phyloP scores from a whole-genome alignment of 35 echinoderm and acorn worm genomes.

The Strongylocentrotus purpuratus region DNA sequence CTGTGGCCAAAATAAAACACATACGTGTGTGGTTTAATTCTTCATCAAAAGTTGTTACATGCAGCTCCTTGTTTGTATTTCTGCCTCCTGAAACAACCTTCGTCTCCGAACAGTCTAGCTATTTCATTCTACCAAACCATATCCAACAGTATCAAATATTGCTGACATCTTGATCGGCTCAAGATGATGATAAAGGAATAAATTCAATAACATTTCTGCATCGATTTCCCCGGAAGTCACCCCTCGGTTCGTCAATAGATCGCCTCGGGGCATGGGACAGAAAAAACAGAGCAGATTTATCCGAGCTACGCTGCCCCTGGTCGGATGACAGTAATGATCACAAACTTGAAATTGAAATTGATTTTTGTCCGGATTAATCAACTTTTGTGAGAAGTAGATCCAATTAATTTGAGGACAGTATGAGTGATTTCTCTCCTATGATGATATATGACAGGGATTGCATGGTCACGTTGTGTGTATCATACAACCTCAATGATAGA shows the following conservation, averaged over 20 bases:
- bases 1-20: too few relatives aligned
- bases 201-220: not conserved
- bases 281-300: conserved; percentile 5
- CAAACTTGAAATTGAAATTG: conserved; percentile 41
- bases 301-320: not conserved
- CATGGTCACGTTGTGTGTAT: not conserved
- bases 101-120: not conserved
- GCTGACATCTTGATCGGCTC: not conserved
- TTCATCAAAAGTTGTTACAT: not conserved
- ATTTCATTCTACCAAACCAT: not conserved
- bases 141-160: not conserved
- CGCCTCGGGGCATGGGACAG: not conserved
- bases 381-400: not conserved
- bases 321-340: not conserved
- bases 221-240: conserved; percentile 1
- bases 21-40: not conserved
- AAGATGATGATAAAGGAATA: not conserved
- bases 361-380: conserved; percentile 23
- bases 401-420: not conserved
- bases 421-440: not conserved
- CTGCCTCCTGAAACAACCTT: not conserved
- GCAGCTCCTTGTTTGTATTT: not conserved
- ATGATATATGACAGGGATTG: not conserved
- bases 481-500: not conserved
- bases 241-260: not conserved